A percentile compares a stretch with the other conserved stretches of the same genome.
phyloP scores from a whole-genome alignment of 2,797 vertebrate genomes.

The Sandelia bainsii region DNA sequence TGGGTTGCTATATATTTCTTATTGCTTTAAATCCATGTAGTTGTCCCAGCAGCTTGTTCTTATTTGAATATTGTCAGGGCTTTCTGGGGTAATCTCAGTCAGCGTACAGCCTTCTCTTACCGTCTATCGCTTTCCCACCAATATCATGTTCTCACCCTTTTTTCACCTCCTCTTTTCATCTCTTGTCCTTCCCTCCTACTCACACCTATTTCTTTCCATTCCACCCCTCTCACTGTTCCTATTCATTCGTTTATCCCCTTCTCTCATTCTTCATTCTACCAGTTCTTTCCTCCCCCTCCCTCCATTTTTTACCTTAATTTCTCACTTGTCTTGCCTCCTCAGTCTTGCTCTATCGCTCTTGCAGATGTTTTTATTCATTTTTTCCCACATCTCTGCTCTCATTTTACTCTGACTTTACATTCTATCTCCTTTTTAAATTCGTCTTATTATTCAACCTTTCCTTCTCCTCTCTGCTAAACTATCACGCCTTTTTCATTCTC shows the following conservation, averaged over 20 bases:
- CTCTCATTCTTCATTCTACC: slow-evolving; percentile 31
- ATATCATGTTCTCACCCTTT: slow-evolving; percentile 55
- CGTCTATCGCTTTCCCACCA: slow-evolving; percentile 23
- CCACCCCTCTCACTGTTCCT: slow-evolving; percentile 15
- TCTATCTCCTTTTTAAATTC: slow-evolving; percentile 23
- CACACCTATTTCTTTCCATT: slow-evolving; percentile 40
- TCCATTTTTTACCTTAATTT: slow-evolving; percentile 37
- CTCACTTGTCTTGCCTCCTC: slow-evolving; percentile 39
- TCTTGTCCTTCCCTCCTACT: slow-evolving; percentile 31
- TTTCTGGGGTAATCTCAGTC: slow-evolving; percentile 54
- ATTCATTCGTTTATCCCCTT: slow-evolving; percentile 45
- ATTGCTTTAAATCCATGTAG: slow-evolving; percentile 75
- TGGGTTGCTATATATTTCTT: slow-evolving; percentile 54
- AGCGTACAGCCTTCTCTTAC: neutral
- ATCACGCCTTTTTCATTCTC: slow-evolving; percentile 42
- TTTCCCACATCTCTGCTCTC: slow-evolving; percentile 11
- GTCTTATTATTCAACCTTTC: slow-evolving; percentile 26
- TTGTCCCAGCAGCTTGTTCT: slow-evolving; percentile 68
- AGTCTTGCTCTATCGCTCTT: slow-evolving; percentile 30
- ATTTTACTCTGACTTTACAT: slow-evolving; percentile 29
- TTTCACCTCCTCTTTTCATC: slow-evolving; percentile 29
- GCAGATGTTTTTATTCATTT: slow-evolving; percentile 36
- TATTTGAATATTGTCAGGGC: slow-evolving; percentile 74
- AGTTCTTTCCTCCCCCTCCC: slow-evolving; percentile 17
- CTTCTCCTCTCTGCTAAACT: slow-evolving; percentile 25